These are phyloP conservation scores for Kryptopterus vitreolus DNA, from an alignment of 2,797 vertebrate genomes.

Conservation along the genomic window DNA sequence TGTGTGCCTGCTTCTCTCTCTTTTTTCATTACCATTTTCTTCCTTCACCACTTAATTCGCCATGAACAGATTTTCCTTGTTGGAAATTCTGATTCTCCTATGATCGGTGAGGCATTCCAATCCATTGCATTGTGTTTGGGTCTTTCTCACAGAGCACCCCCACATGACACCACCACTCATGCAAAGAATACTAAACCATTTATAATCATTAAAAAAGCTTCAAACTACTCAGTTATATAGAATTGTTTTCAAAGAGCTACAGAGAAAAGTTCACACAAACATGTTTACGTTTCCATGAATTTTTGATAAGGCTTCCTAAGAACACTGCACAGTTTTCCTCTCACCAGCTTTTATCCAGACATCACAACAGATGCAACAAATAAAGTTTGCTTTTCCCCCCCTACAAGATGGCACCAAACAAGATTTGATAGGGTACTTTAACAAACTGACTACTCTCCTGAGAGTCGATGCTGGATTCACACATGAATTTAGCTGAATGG, in stretches of 20 bases:
- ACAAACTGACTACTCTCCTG: conserved; percentile 45
- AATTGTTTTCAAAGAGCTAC: not conserved
- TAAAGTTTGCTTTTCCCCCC: not conserved
- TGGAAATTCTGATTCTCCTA: conserved; percentile 99
- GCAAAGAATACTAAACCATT: conserved; percentile 88
- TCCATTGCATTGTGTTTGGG: conserved; percentile 94
- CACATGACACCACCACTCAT: conserved; percentile 94
- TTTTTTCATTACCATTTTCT: conserved; percentile 91
- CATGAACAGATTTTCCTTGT: conserved; percentile 99
- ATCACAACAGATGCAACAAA: conserved; percentile 41
- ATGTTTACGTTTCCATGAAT: conserved; percentile 46
- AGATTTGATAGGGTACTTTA: conserved; percentile 50
- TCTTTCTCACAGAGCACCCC: conserved; percentile 85
- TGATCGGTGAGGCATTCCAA: conserved; percentile 99
- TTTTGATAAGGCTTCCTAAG: conserved; percentile 57
- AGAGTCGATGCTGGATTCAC: conserved; percentile 46
- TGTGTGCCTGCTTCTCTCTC: conserved; percentile 81
- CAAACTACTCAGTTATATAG: conserved; percentile 53
- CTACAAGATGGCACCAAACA: conserved; percentile 18
- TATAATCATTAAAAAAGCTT: conserved; percentile 70
- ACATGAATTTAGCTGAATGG: conserved; percentile 44
- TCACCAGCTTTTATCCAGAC: conserved; percentile 6
- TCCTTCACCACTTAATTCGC: conserved; percentile 95
- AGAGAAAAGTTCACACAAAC: conserved; percentile 31
- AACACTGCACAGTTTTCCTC: conserved; percentile 35